A percentile compares a stretch with the other conserved stretches of the same genome.
Evolutionary conservation across 2,797 vertebrate species (phyloP).

Genomic region (Octomys mimax): DNA sequence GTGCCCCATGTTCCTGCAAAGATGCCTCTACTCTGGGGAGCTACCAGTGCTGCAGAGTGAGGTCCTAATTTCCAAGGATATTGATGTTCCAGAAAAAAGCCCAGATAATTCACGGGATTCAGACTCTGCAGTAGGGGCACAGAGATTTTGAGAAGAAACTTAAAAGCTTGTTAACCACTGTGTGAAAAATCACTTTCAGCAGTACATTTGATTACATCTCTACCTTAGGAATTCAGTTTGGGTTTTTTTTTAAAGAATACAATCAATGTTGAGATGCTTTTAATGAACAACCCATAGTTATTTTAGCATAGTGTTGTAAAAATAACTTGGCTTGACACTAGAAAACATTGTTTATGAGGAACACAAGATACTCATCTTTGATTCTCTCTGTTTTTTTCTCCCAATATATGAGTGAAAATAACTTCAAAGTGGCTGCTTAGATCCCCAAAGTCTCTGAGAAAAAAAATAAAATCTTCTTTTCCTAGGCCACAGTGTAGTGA

Average conservation of each 20-base stretch:
- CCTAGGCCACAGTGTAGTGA: conserved; percentile 88
- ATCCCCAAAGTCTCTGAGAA: conserved; percentile 86
- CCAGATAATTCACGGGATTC: conserved; percentile 67
- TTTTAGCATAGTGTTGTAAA: conserved; percentile 73
- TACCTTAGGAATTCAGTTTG: conserved; percentile 82
- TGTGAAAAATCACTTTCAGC: conserved; percentile 79
- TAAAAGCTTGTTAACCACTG: conserved; percentile 82
- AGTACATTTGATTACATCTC: conserved; percentile 71
- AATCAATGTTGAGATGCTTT: conserved; percentile 76
- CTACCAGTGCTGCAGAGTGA: not conserved
- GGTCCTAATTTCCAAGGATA: conserved; percentile 32
- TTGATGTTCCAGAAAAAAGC: conserved; percentile 31
- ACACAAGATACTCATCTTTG: conserved; percentile 87
- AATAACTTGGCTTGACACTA: conserved; percentile 75
- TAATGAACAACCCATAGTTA: conserved; percentile 75
- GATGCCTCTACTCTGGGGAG: not conserved
- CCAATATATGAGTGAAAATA: conserved; percentile 83
- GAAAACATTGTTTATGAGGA: conserved; percentile 84
- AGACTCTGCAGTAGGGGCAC: conserved; percentile 59
- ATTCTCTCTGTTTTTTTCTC: conserved; percentile 78
- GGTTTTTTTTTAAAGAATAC: conserved; percentile 72
- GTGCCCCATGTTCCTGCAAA: too few relatives aligned
- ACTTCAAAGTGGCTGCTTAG: conserved; percentile 86
- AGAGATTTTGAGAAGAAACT: conserved; percentile 79
- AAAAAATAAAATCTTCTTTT: conserved; percentile 90